Base-by-base conservation (phyloP, 2,113 vertebrate genomes). In the Tychaedon coryphoeus region DNA sequence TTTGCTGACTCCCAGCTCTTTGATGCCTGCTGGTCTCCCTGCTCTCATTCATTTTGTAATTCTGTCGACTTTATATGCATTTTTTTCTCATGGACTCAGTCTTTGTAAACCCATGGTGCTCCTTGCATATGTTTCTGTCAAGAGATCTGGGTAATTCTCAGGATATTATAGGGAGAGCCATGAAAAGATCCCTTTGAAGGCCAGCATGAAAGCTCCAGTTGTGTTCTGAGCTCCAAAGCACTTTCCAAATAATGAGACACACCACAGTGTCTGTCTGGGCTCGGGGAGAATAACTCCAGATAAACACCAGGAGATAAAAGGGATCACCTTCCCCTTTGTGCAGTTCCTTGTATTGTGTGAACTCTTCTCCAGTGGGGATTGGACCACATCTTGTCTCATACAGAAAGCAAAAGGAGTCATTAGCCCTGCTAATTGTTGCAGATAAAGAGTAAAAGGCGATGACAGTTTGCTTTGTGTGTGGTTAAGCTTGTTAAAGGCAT, bases 181-280 rank as follows among this genome's bases (percentile, higher is more conserved):
- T 69, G 61, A 91, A 92, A 87, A 93, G 58, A 50, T 75, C 45
- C 22, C 77, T 95, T 94, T 96, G 93, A 96, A 96, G 85, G 28
- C 73, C 89, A 89, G 73, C 36, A 56, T 48, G 40, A 95, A 91
- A 95, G 53, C 77, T 91, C 61, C 40, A 42, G 53, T 75, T 90
- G 38, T 57, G 28, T 85, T 89, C 86, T 65, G 91, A 75, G 53
- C 73, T 86, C 36, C 65, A 64, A 85, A 92, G 70, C 36, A 23
- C 28, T 91, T 91, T 93, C 75, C 70, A 88, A 73, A 82, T 88
- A 94, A 77, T 72, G 61, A 95, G 48, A 71, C 64, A 65, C 3
- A 4, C 65, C 62, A 48, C 33, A 18, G 65, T 53, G 57, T 70
- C 80, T 93, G 90, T 15, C 58, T 79, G 57, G 40, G 86, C 70